Evolutionary conservation across 2,888 invertebrate species (phyloP), one percentile per base, ranked within the genome.

Genomic region (Labia minor): DNA sequence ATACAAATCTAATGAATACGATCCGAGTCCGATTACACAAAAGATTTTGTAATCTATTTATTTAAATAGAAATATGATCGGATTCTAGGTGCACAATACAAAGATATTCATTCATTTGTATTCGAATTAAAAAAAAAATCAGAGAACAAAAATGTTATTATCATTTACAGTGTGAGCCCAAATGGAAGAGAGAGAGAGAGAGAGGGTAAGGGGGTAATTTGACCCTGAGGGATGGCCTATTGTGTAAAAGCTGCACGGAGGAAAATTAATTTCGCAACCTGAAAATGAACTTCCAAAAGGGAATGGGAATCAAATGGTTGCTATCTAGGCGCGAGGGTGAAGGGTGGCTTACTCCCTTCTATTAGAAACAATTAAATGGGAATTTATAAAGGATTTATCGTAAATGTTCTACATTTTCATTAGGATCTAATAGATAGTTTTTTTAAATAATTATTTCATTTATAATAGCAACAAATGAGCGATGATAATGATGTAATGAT

Each of bases 191-290:
- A 49, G 26, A 6, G 26, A 3, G 26, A 26, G 26, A 26, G 26
- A n/a, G n/a, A 33, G 33, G 33, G 33, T 33, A 11, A 33, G 16
- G 49, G 49, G 49, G 49, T 49, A 49, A 49, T 49, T 49, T 49
- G 49, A 49, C 49, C 49, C 49, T 49, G 16, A 26, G 26, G 49
- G 49, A n/a, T 49, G 49, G 49, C n/a, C 49, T 49, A 49, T 49
- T 49, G 49, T 49, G 16, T 49, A 49, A 49, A 49, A 49, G 49
- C 49, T 16, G 49, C 16, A n/a, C 49, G 3, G 49, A 16, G 49
- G 49, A 49, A 49, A 49, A 49, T 49, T 49, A 49, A 49, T 49
- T 49, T 49, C 49, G 49, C 49, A 49, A 49, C 49, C 49, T 49
- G 49, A 49, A 49, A 49, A 49, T 49, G 49, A 49, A 49, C 49